Percentiles rank a stretch among this genome's conserved stretches.
Conservation (phyloP, 2,113 vertebrate genomes). For the Nannospalax galili region DNA sequence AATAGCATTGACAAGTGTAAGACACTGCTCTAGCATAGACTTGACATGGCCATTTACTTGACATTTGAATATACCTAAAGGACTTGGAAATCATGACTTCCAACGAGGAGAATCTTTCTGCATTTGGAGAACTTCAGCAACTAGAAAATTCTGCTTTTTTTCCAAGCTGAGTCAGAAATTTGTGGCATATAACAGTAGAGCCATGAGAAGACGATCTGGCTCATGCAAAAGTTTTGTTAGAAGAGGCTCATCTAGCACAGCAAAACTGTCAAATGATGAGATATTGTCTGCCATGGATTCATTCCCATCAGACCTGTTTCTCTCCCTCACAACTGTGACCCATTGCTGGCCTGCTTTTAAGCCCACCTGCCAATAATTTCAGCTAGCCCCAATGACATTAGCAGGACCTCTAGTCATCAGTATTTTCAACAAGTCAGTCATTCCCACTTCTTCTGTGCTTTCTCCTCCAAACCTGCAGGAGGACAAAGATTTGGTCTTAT, state of each 20-base stretch:
- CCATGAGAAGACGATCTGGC: neutral
- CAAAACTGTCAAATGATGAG: neutral
- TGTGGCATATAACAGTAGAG: neutral
- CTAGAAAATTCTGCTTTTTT: slow-evolving; percentile 14
- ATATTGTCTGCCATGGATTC: neutral
- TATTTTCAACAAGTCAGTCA: neutral
- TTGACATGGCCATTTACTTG: neutral
- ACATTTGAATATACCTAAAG: neutral
- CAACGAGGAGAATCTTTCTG: neutral
- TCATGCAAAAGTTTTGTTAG: neutral
- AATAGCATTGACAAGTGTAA: neutral
- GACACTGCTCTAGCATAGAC: neutral
- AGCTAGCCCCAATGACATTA: neutral
- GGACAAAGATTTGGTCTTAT: neutral
- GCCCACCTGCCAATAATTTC: neutral
- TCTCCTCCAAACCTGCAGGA: neutral
- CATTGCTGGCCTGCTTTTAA: neutral
- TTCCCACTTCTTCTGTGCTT: neutral
- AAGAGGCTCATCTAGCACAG: neutral
- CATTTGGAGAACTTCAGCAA: slow-evolving; percentile 3
- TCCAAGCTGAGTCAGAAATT: slow-evolving; percentile 31
- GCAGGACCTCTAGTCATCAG: too few species aligned
- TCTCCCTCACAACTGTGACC: neutral
- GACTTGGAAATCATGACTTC: neutral
- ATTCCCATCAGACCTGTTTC: neutral